These are phyloP conservation scores for Mastacembelus armatus DNA, from an alignment of 2,797 vertebrate species.

Conservation along the genomic window DNA sequence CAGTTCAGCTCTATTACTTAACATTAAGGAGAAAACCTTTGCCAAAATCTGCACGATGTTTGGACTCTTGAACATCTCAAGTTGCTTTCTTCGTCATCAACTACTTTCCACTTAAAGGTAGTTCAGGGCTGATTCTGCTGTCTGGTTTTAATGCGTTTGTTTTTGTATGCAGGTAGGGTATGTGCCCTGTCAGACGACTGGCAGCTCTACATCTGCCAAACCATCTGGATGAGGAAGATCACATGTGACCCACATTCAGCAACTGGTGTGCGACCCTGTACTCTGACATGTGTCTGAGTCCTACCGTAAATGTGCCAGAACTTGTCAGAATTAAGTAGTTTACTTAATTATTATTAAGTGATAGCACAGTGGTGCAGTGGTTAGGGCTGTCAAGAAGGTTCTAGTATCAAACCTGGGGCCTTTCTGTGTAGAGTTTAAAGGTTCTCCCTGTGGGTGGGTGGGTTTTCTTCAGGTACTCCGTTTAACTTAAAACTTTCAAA, in stretches of 20 bases:
- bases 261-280: constrained; percentile 64
- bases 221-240: constrained; percentile 79
- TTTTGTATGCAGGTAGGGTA: constrained; percentile 70
- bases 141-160: constrained; percentile 53
- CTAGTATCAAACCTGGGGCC: no score
- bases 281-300: constrained; percentile 27
- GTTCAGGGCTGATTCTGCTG: constrained; percentile 3
- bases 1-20: constrained; percentile 51
- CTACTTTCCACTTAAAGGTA: constrained; percentile 1
- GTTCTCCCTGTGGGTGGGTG: no score
- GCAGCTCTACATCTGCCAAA: constrained; percentile 76
- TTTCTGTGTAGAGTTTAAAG: no score
- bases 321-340: constrained; percentile 36
- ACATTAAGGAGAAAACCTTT: constrained; percentile 20
- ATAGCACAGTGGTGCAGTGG: no score
- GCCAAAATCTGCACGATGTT: constrained; percentile 31
- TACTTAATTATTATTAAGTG: not conserved
- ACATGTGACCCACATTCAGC: constrained; percentile 77
- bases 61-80: constrained; percentile 12
- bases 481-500: no score
- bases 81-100: constrained; percentile 2
- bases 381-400: no score
- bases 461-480: no score
- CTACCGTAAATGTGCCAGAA: constrained; percentile 25
- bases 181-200: constrained; percentile 65